Evolutionary conservation across 2,113 vertebrate genomes (phyloP).

Genomic region (Scomber scombrus): DNA sequence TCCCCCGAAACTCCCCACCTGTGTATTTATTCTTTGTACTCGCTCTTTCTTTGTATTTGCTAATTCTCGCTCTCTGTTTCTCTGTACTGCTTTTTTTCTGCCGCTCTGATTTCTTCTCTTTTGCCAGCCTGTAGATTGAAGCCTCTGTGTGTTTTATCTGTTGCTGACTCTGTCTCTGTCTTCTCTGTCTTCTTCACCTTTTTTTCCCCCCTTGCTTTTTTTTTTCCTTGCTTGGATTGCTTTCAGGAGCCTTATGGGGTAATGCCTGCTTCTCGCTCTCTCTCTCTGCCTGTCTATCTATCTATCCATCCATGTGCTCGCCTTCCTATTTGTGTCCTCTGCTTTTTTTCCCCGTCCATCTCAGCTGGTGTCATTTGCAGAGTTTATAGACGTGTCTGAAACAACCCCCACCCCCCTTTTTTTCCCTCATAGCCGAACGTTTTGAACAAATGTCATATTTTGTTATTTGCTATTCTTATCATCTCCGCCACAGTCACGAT

Average conservation of each 20-base stretch:
- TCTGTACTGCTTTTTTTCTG: slow-evolving; percentile 41
- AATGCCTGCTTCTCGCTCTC: slow-evolving; percentile 85
- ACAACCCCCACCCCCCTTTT: not conserved
- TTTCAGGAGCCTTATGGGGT: slow-evolving; percentile 99
- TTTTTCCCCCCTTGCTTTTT: slow-evolving; percentile 17
- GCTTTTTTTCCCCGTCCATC: slow-evolving; percentile 39
- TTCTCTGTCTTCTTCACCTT: slow-evolving; percentile 43
- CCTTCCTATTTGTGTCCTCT: slow-evolving; percentile 27
- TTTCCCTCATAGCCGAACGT: slow-evolving; percentile 41
- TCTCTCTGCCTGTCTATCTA: slow-evolving; percentile 27
- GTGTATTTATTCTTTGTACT: slow-evolving; percentile 30
- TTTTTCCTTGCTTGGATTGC: slow-evolving; percentile 87
- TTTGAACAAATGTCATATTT: slow-evolving; percentile 66
- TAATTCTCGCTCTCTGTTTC: slow-evolving; percentile 7
- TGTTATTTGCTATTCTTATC: slow-evolving; percentile 59
- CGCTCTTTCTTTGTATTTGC: too few species aligned
- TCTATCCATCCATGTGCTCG: slow-evolving; percentile 6
- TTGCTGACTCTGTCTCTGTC: slow-evolving; percentile 64
- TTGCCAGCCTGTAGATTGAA: slow-evolving; percentile 22
- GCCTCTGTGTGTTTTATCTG: slow-evolving; percentile 63
- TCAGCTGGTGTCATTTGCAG: slow-evolving; percentile 27
- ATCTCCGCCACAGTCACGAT: slow-evolving; percentile 33
- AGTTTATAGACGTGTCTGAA: slow-evolving; percentile 21
- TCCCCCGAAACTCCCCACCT: slow-evolving; percentile 17
- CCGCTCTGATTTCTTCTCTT: slow-evolving; percentile 31